Evolutionary conservation across 2,113 vertebrate genomes (phyloP), one percentile per base, ranked within the genome.

Genomic region (Salvelinus alpinus): DNA sequence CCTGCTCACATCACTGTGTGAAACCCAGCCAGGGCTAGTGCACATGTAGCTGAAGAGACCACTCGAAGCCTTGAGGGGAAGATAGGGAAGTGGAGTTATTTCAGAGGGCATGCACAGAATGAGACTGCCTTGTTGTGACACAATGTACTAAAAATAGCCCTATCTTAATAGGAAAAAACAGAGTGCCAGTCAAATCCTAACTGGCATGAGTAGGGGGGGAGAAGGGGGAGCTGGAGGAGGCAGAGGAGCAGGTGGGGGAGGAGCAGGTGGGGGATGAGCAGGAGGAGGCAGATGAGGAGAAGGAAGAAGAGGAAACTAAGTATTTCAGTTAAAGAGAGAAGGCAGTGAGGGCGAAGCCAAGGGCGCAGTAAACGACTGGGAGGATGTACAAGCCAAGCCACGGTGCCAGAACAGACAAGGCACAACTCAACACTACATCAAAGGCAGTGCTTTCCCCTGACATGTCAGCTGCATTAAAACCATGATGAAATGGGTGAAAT

Each of bases 61-160:
- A 83, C 86, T 86, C 71, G 62, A 44, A 80, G 85, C 85, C 88
- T 90, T 83, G 75, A 86, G 90, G 88, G 80, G 72, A 76, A 82
- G 76, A 67, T 80, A 68, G 20, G 25, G 71, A 78, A 82, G 74
- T 59, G 83, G 71, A 80, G 81, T 84, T 83, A 84, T 88, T 87
- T 86, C 20, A 20, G 66, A 16, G 27, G 31, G 64, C 59, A 77
- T 57, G 85, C 84, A 80, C 80, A 82, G 84, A 79, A 89, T 84
- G 86, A 92, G 84, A 89, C 85, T 72, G 80, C 71, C 82, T 5
- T 86, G 87, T 90, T 92, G 90, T 90, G 88, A 91, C 89, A 91
- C 85, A 78, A 81, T 14, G 76, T 12, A 71, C 90, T 90, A 91
- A 92, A 89, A 91, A 91, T 91, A 90, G 85, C 79, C 59, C 69